A percentile compares a stretch with the other conserved stretches of the same genome.
Conservation (phyloP, 2,113 vertebrate genomes). For the Trichechus manatus region DNA sequence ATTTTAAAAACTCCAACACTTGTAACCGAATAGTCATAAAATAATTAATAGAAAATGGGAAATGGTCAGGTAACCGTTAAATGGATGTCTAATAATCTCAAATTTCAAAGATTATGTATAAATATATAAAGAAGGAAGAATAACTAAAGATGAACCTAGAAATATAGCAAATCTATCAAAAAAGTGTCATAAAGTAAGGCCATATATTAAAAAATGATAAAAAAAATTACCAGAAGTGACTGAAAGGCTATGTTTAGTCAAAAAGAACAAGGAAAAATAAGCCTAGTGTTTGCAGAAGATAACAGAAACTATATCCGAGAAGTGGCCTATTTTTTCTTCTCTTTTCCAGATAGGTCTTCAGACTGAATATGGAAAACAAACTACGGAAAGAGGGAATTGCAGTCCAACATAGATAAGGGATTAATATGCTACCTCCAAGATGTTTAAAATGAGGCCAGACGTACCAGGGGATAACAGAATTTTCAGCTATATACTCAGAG, state of each 20-base stretch:
- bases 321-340: not conserved
- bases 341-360: slow-evolving; percentile 4
- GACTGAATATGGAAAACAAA: not conserved
- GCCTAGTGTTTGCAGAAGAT: slow-evolving; percentile 3
- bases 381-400: not conserved
- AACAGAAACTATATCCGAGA: slow-evolving; percentile 17
- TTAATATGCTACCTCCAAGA: not conserved
- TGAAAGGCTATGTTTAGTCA: not conserved
- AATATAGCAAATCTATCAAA: not conserved
- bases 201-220: not conserved
- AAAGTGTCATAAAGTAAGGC: slow-evolving; percentile 1
- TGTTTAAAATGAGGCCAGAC: not conserved
- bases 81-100: not conserved
- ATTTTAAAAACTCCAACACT: not conserved
- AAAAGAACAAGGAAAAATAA: slow-evolving; percentile 48
- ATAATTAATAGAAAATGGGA: not conserved
- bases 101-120: not conserved
- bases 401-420: not conserved
- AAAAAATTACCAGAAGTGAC: not conserved
- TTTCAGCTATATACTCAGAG: not conserved
- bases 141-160: not conserved
- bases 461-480: not conserved
- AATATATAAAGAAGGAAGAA: not conserved
- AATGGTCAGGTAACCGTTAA: not conserved
- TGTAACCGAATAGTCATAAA: not conserved